Evolutionary conservation across 2,888 invertebrate genomes (phyloP).

Genomic region (Spialia ferax): DNA sequence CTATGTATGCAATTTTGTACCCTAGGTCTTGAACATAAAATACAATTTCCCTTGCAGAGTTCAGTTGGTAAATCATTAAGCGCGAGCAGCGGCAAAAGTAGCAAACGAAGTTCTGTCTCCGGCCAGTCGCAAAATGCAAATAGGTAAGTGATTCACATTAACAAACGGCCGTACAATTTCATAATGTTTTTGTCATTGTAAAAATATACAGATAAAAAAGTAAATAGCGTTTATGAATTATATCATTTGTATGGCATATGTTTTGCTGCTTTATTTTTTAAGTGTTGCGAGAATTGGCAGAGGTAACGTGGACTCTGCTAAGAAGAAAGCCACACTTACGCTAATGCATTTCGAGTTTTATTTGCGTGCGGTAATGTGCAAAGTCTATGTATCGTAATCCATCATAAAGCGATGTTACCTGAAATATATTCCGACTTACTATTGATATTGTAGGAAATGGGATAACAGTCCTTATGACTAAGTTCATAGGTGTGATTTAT

Average conservation of each 20-base stretch:
- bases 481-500: conserved; percentile 30
- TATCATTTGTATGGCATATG: conserved; percentile 70
- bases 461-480: conserved; percentile 2
- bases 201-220: not conserved
- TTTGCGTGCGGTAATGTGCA: conserved; percentile 71
- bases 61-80: conserved; percentile 80
- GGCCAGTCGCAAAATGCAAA: conserved; percentile 78
- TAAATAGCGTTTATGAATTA: conserved; percentile 22
- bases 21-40: not conserved
- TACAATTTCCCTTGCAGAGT: conserved; percentile 60
- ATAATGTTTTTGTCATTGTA: not conserved
- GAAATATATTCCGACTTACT: not conserved
- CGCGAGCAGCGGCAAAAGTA: conserved; percentile 77
- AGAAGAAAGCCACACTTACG: conserved; percentile 20
- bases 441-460: not conserved
- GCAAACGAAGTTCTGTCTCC: conserved; percentile 80
- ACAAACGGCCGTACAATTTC: not conserved
- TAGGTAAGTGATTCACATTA: conserved; percentile 65
- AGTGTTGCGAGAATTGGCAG: conserved; percentile 57
- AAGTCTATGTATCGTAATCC: conserved; percentile 23
- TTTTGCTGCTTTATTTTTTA: conserved; percentile 82
- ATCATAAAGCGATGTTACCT: not conserved
- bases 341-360: conserved; percentile 76
- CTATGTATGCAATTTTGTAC: not conserved
- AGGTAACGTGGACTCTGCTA: conserved; percentile 35